A percentile compares a stretch with the other conserved stretches of the same genome.
These are phyloP conservation scores for Drosophila rhopaloa DNA, from an alignment of 1,140 invertebrate species.

Conservation along the genomic window DNA sequence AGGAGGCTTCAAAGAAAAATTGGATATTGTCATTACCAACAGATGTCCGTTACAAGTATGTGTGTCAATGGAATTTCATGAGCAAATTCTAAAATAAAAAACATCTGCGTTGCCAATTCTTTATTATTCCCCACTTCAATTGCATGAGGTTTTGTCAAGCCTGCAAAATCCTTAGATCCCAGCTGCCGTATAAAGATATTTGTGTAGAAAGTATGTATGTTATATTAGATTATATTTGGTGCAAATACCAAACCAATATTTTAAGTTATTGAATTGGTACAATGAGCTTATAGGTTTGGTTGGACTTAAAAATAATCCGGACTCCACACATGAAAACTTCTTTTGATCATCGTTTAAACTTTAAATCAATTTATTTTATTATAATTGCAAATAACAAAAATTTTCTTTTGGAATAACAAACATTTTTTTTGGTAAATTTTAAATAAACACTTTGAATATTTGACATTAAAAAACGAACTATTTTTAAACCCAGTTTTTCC, in stretches of 20 bases:
- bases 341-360: too few relatives aligned
- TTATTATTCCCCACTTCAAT: constrained; percentile 7
- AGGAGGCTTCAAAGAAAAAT: background rate
- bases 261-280: too few relatives aligned
- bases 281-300: too few relatives aligned
- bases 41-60: background rate
- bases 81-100: constrained; percentile 15
- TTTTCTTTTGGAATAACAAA: too few relatives aligned
- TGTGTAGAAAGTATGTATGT: constrained; percentile 3
- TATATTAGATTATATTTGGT: background rate
- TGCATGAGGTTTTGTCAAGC: background rate
- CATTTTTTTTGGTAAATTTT: too few relatives aligned
- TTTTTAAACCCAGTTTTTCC: too few relatives aligned
- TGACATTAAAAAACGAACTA: too few relatives aligned
- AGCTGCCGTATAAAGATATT: constrained; percentile 1
- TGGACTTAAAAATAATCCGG: too few relatives aligned
- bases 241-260: background rate
- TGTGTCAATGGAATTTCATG: constrained; percentile 1
- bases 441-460: too few relatives aligned
- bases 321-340: too few relatives aligned
- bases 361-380: too few relatives aligned
- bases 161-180: background rate
- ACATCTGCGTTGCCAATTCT: constrained; percentile 28
- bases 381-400: too few relatives aligned
- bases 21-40: background rate